Evolutionary conservation across 2,797 vertebrate species (phyloP).

Genomic region (Serranus cabrilla): DNA sequence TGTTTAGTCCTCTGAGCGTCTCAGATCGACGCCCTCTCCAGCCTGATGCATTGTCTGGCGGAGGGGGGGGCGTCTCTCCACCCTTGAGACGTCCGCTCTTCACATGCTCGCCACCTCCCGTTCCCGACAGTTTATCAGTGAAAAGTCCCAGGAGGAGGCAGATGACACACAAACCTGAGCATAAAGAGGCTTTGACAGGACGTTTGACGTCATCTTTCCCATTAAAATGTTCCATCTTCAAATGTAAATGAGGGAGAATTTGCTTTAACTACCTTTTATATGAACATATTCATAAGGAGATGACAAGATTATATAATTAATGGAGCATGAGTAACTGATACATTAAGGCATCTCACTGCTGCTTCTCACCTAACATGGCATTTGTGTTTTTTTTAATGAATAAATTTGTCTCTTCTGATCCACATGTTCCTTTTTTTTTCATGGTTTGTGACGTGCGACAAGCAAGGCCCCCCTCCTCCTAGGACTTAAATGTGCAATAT

Average conservation of each 20-base stretch:
- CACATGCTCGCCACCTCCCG: constrained; percentile 11
- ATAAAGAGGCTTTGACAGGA: background rate
- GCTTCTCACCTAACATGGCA: constrained; percentile 19
- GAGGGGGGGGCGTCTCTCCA: background rate
- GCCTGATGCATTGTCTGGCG: constrained; percentile 13
- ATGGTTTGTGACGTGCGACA: constrained; percentile 10
- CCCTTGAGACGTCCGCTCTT: constrained; percentile 36
- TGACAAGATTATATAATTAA: constrained; percentile 29
- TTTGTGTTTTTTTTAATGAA: constrained; percentile 22
- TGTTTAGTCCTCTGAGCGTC: constrained; percentile 29
- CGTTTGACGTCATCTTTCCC: background rate
- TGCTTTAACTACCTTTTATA: constrained; percentile 10
- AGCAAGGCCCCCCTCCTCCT: background rate
- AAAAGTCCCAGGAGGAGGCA: constrained; percentile 1
- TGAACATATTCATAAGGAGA: constrained; percentile 24
- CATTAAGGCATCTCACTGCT: constrained; percentile 7
- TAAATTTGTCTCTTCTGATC: constrained; percentile 19
- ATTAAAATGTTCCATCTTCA: background rate
- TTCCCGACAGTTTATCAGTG: constrained; percentile 12
- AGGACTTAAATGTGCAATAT: constrained; percentile 8
- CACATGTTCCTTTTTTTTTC: constrained; percentile 6
- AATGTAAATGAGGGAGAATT: constrained; percentile 9
- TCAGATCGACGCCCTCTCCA: background rate
- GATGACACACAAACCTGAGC: constrained; percentile 12
- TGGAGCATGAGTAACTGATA: constrained; percentile 21